Percentiles rank a stretch among this genome's conserved stretches.
phyloP scores from a whole-genome alignment of 2,888 invertebrate genomes.

The Pycnomerus fuliginosus region DNA sequence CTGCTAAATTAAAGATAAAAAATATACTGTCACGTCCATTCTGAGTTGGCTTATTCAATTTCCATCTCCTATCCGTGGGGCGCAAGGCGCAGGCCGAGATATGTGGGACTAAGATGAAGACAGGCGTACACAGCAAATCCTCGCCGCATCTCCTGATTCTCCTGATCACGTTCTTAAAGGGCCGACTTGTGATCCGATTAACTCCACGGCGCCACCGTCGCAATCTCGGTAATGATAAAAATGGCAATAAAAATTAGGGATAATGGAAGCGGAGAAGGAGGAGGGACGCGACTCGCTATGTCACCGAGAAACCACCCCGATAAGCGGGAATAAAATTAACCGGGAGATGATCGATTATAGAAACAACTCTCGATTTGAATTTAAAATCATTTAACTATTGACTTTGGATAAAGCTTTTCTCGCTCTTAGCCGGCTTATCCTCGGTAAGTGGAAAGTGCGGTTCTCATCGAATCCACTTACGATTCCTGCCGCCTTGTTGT shows the following conservation, averaged over 20 bases:
- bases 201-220: slow-evolving; percentile 49
- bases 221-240: slow-evolving; percentile 55
- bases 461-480: slow-evolving; percentile 47
- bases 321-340: slow-evolving; percentile 64
- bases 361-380: slow-evolving; percentile 49
- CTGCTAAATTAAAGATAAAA: slow-evolving; percentile 55
- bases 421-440: slow-evolving; percentile 45
- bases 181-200: slow-evolving; percentile 54
- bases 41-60: slow-evolving; percentile 53
- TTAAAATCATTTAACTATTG: slow-evolving; percentile 50
- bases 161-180: slow-evolving; percentile 53
- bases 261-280: slow-evolving; percentile 45
- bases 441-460: slow-evolving; percentile 48
- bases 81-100: slow-evolving; percentile 34
- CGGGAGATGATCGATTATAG: slow-evolving; percentile 66
- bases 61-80: slow-evolving; percentile 41
- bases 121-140: slow-evolving; percentile 50
- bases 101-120: slow-evolving; percentile 48
- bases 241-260: slow-evolving; percentile 55
- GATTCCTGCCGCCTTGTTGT: slow-evolving; percentile 14
- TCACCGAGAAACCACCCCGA: slow-evolving; percentile 38
- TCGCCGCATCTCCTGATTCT: slow-evolving; percentile 49
- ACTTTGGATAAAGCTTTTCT: slow-evolving; percentile 45
- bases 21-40: slow-evolving; percentile 53
- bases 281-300: slow-evolving; percentile 16